Conservation (phyloP, 53 echinoderm and acorn worm genomes). For the Zoroaster sp. region DNA sequence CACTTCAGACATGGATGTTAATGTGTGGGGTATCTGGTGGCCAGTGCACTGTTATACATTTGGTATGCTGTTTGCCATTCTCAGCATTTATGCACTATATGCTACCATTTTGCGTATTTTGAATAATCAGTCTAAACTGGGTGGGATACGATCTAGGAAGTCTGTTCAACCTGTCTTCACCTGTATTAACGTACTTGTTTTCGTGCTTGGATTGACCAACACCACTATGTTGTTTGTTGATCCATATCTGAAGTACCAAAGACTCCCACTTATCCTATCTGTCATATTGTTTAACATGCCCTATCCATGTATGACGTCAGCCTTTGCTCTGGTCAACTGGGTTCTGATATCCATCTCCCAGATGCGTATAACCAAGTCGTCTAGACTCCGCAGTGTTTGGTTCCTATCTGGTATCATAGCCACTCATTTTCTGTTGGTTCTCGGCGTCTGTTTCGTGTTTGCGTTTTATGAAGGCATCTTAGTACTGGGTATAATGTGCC, state of each 20-base stretch:
- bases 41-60: constrained; percentile 68
- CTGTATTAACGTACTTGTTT: constrained; percentile 65
- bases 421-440: constrained; percentile 60
- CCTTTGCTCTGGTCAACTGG: constrained; percentile 76
- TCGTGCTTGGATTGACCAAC: constrained; percentile 57
- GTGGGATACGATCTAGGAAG: constrained; percentile 3
- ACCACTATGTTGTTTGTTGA: constrained; percentile 70
- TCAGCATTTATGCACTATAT: constrained; percentile 69
- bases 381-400: constrained; percentile 61
- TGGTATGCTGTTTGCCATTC: constrained; percentile 54
- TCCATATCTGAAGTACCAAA: constrained; percentile 46
- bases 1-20: background rate
- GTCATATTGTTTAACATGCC: constrained; percentile 71
- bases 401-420: constrained; percentile 56
- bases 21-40: constrained; percentile 62
- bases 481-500: constrained; percentile 67
- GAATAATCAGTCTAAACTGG: background rate
- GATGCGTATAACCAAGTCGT: constrained; percentile 59
- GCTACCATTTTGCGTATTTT: constrained; percentile 39
- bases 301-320: constrained; percentile 86
- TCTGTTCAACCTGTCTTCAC: constrained; percentile 69
- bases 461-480: constrained; percentile 40
- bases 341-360: constrained; percentile 73
- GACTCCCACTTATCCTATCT: constrained; percentile 21
- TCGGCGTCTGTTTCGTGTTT: constrained; percentile 41